Evolutionary conservation across 2,888 invertebrate genomes (phyloP), one percentile per base, ranked within the genome.

Genomic region (Xestia c-nigrum): DNA sequence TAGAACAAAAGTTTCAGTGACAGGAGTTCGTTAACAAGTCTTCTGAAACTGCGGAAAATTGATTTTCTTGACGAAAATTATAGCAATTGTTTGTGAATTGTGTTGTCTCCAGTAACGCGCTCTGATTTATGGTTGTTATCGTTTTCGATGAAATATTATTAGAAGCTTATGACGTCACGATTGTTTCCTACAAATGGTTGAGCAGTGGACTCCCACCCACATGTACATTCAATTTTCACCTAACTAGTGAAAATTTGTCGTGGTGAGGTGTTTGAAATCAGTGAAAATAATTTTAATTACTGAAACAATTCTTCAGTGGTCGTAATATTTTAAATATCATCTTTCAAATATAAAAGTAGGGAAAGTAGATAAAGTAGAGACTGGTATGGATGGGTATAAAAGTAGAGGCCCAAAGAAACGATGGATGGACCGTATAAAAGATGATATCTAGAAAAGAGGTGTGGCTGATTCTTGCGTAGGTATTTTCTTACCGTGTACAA

Each of bases 1-100:
- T 24, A 64, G 16, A 78, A 77, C n/a, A 64, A 14, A 78, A 77
- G n/a, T 72, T 55, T 61, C 46, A 38, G 47, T 47, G 21, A 50
- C 55, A 73, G 19, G n/a, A 63, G 24, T 65, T 65, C 21, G 68
- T 38, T 59, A 68, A 59, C 47, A 77, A 43, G 16, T 31, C 4
- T 46, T 31, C 19, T 7, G 63, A 19, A 10, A 63, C 19, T 40
- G 19, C 0, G 6, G 19, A 43, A 16, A 50, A 64, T 43, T 43
- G n/a, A n/a, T 64, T 78, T 64, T n/a, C 31, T n/a, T 50, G 21
- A 64, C 47, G 14, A 57, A 78, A 43, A 57, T 69, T 12, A 9
- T 46, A 52, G 24, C n/a, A n/a, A 61, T 24, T 52, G n/a, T 31
- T 21, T 68, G 14, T 24, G n/a, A 50, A 19, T 46, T 52, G 12